phyloP scores from a whole-genome alignment of 2,888 invertebrate genomes.

The Cotesia congregata region DNA sequence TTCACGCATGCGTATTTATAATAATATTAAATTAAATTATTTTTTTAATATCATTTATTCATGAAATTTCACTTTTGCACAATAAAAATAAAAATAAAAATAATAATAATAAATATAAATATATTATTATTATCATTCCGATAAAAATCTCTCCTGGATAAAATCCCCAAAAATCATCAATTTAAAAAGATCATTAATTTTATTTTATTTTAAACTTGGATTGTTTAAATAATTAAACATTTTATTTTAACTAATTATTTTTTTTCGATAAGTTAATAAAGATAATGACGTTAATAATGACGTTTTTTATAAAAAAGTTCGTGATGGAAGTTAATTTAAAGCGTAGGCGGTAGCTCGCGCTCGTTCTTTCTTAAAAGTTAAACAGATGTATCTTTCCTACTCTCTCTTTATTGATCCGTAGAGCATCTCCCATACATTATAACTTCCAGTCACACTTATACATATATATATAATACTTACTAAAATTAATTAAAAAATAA shows the following conservation, averaged over 20 bases:
- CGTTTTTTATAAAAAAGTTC: constrained; percentile 10
- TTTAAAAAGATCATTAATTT: not conserved
- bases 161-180: too few species aligned
- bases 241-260: not conserved
- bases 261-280: not conserved
- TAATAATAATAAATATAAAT: too few species aligned
- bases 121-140: too few species aligned
- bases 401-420: constrained; percentile 36
- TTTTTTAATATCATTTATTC: not conserved
- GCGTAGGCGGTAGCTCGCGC: constrained; percentile 23
- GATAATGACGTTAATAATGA: constrained; percentile 1
- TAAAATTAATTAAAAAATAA: constrained; percentile 50
- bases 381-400: constrained; percentile 33
- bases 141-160: too few species aligned
- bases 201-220: not conserved
- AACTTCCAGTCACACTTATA: constrained; percentile 49
- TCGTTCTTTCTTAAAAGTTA: constrained; percentile 6
- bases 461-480: constrained; percentile 49
- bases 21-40: not conserved
- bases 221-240: too few species aligned
- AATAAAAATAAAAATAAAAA: too few species aligned
- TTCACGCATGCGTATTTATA: constrained; percentile 19
- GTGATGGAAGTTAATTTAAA: constrained; percentile 10
- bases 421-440: constrained; percentile 30
- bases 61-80: not conserved